A percentile compares a stretch with the other conserved stretches of the same genome.
These are phyloP conservation scores for Pterostichus madidus DNA, from an alignment of 2,888 invertebrate species.

Conservation along the genomic window DNA sequence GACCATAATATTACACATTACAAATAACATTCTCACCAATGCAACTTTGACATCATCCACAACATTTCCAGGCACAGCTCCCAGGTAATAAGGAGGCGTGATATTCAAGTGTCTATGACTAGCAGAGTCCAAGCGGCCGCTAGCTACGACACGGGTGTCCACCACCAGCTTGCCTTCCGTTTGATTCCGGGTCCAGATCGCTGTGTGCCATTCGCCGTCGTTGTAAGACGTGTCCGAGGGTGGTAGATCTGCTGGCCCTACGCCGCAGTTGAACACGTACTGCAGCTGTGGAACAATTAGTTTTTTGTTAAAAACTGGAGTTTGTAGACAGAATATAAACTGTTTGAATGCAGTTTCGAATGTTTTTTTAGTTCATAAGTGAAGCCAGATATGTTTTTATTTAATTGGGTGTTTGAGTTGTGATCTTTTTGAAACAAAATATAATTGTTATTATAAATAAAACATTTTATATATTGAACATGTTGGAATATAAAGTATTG, in stretches of 20 bases:
- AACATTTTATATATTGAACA: no score
- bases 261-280: conserved; percentile 86
- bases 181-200: conserved; percentile 83
- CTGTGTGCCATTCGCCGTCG: conserved; percentile 90
- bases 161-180: conserved; percentile 84
- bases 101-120: conserved; percentile 79
- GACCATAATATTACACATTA: no score
- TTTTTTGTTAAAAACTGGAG: background rate
- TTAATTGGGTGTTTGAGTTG: no score
- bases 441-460: no score
- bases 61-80: conserved; percentile 84
- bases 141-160: conserved; percentile 80
- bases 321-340: no score
- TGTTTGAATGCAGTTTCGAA: no score
- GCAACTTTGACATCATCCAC: conserved; percentile 76
- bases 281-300: conserved; percentile 78
- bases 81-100: conserved; percentile 87
- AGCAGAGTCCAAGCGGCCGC: conserved; percentile 77
- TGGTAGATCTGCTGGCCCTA: conserved; percentile 80
- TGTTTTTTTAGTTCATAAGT: no score
- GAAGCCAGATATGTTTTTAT: no score
- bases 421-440: no score
- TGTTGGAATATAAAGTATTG: no score
- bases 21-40: conserved; percentile 70
- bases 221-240: conserved; percentile 81